A percentile compares a stretch with the other conserved stretches of the same genome.
Conservation (phyloP, 2,888 invertebrate genomes). For the Agapostemon virescens region DNA sequence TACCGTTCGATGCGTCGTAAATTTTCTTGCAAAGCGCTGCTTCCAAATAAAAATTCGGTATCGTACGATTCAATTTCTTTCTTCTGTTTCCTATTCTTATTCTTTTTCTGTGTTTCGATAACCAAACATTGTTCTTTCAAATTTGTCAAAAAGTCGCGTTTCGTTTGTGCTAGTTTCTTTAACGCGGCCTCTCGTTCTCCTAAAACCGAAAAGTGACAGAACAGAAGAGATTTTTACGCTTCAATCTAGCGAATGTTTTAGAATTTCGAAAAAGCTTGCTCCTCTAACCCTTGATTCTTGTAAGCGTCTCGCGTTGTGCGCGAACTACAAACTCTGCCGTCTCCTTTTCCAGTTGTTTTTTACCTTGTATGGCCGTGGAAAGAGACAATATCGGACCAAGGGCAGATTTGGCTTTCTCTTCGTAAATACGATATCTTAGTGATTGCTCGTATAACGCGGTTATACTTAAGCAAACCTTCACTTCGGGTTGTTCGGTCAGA, state of each 20-base stretch:
- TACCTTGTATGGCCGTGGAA: slow-evolving; percentile 71
- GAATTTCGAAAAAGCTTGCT: neutral
- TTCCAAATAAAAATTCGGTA: slow-evolving; percentile 37
- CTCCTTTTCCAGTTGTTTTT: slow-evolving; percentile 69
- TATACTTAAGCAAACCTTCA: slow-evolving; percentile 82
- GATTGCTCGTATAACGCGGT: slow-evolving; percentile 82
- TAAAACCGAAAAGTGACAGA: slow-evolving; percentile 31
- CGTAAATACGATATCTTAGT: slow-evolving; percentile 81
- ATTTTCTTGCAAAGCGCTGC: slow-evolving; percentile 18
- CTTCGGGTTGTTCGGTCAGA: slow-evolving; percentile 82
- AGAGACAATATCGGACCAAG: slow-evolving; percentile 71
- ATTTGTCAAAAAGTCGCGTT: slow-evolving; percentile 70
- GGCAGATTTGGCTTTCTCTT: slow-evolving; percentile 81
- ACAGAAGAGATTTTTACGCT: too few relatives aligned
- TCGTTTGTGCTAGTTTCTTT: slow-evolving; percentile 65
- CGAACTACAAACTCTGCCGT: slow-evolving; percentile 71
- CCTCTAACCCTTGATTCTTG: slow-evolving; percentile 69
- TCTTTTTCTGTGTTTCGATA: slow-evolving; percentile 53
- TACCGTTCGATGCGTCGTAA: slow-evolving; percentile 26
- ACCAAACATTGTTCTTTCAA: slow-evolving; percentile 74
- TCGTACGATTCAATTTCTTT: slow-evolving; percentile 61
- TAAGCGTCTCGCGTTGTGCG: slow-evolving; percentile 72
- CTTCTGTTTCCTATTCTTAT: neutral
- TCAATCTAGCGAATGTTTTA: neutral
- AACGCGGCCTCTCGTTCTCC: slow-evolving; percentile 69